Conservation (phyloP, 1,140 invertebrate genomes). For the Micrasema minimum region DNA sequence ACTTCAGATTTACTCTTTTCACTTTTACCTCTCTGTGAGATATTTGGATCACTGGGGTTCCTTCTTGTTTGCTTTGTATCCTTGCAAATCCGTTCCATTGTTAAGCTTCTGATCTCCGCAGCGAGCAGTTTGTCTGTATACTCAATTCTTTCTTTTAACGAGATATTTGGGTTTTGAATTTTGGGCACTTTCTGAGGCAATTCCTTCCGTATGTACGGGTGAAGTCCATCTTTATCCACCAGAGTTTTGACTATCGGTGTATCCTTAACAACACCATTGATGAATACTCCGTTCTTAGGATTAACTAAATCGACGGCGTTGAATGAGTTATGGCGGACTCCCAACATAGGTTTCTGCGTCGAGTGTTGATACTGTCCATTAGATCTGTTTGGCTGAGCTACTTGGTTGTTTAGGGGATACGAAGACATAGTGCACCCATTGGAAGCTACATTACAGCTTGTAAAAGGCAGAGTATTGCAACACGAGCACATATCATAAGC, state of each 20-base stretch:
- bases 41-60: constrained; percentile 54
- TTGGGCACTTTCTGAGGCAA: constrained; percentile 59
- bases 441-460: neutral
- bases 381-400: constrained; percentile 12
- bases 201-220: constrained; percentile 66
- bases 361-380: constrained; percentile 32
- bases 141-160: constrained; percentile 64
- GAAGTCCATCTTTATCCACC: constrained; percentile 62
- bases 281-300: constrained; percentile 42
- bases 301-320: constrained; percentile 57
- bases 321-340: constrained; percentile 63
- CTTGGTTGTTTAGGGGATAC: neutral
- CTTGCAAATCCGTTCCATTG: constrained; percentile 59
- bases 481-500: constrained; percentile 44
- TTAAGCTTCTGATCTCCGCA: constrained; percentile 64
- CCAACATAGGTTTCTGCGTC: constrained; percentile 25
- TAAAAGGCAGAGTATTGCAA: constrained; percentile 27
- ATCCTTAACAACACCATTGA: constrained; percentile 57
- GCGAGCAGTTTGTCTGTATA: constrained; percentile 66
- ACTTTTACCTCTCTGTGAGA: constrained; percentile 56
- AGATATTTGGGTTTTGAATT: constrained; percentile 55
- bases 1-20: constrained; percentile 69
- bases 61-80: constrained; percentile 28
- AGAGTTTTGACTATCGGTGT: constrained; percentile 62
- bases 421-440: constrained; percentile 4